Conservation (phyloP, 1,140 invertebrate species). For the Schlechtendalia chinensis region DNA sequence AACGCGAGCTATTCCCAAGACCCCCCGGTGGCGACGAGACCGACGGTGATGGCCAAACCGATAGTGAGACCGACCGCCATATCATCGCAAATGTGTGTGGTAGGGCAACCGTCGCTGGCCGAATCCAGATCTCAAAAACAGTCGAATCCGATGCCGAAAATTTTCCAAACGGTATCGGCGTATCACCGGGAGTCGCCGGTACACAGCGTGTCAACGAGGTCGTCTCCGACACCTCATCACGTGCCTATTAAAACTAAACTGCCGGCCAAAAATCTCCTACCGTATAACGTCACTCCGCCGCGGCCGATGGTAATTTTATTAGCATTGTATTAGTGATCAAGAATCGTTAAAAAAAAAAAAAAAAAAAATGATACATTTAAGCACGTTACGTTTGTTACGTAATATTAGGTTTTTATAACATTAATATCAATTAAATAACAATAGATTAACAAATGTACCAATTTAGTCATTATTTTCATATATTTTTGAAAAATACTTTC, state of each 20-base stretch:
- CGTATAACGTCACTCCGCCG: slow-evolving; percentile 84
- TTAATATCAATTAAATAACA: no score
- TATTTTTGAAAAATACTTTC: no score
- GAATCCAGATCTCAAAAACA: slow-evolving; percentile 44
- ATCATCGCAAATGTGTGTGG: slow-evolving; percentile 31
- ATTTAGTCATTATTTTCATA: no score
- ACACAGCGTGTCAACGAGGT: not conserved
- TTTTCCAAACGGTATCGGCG: slow-evolving; percentile 31
- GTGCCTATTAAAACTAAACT: slow-evolving; percentile 40
- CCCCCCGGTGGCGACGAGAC: not conserved
- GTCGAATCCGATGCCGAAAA: slow-evolving; percentile 15
- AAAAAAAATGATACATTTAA: no score
- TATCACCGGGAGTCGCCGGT: slow-evolving; percentile 25
- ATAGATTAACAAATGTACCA: no score
- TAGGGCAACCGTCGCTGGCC: slow-evolving; percentile 41
- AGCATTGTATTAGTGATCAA: no score
- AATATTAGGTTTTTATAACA: no score
- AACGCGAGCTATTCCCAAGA: slow-evolving; percentile 15
- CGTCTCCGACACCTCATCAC: slow-evolving; percentile 16
- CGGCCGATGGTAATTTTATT: slow-evolving; percentile 67
- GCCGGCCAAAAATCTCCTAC: slow-evolving; percentile 72
- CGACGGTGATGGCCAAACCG: not conserved
- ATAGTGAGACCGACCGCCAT: not conserved
- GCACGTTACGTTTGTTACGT: no score
- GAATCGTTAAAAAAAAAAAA: no score